Percentiles rank a stretch among this genome's conserved stretches.
Conservation (phyloP, 2,888 invertebrate species). For the Drosophila paramelanica region DNA sequence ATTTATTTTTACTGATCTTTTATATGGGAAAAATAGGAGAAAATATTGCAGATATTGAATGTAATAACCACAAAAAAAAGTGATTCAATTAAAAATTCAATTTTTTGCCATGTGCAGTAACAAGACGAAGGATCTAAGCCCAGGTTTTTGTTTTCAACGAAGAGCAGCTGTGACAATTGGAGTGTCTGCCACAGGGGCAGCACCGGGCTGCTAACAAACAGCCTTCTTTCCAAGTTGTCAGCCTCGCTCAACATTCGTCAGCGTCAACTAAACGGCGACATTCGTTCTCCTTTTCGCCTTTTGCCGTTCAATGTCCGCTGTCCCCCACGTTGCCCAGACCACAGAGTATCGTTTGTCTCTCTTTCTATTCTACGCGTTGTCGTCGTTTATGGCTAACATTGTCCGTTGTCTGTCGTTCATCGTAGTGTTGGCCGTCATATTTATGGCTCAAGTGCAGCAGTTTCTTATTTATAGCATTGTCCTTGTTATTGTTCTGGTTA, state of each 20-base stretch:
- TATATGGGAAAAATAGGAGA: too few relatives aligned
- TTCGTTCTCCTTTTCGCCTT: constrained; percentile 21
- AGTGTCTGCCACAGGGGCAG: constrained; percentile 21
- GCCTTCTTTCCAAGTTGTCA: constrained; percentile 28
- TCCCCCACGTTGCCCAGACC: neutral
- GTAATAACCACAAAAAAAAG: too few relatives aligned
- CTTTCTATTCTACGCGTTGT: neutral
- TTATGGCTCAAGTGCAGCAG: constrained; percentile 76
- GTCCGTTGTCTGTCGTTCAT: constrained; percentile 22
- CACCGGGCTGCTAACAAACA: neutral
- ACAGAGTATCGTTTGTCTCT: neutral
- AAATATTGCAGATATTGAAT: too few relatives aligned
- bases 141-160: too few relatives aligned
- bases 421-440: constrained; percentile 58
- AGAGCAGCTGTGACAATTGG: constrained; percentile 2
- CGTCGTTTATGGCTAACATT: constrained; percentile 26
- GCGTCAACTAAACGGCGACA: constrained; percentile 69
- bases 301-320: neutral
- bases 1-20: too few relatives aligned
- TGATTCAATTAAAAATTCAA: too few relatives aligned
- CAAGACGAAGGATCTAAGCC: too few relatives aligned
- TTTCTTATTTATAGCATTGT: constrained; percentile 74
- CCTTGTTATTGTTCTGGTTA: constrained; percentile 40
- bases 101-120: too few relatives aligned
- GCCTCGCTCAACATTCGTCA: constrained; percentile 66